phyloP scores from a whole-genome alignment of 1,140 invertebrate species.

The Hermatobates lingyangjiaoensis region DNA sequence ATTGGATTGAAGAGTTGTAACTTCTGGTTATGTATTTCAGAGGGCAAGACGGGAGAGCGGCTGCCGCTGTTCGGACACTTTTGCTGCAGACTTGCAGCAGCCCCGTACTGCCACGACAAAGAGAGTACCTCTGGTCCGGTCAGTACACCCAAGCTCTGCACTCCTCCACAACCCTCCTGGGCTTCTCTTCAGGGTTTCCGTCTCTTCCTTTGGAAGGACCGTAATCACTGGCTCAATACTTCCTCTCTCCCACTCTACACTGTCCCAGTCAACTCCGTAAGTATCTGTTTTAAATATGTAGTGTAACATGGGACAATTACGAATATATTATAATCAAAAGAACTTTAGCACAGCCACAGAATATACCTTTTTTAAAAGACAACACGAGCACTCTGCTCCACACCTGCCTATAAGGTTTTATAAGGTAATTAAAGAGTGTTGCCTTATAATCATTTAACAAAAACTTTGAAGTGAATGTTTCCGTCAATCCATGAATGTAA shows the following conservation, averaged over 20 bases:
- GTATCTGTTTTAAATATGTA: slow-evolving; percentile 5
- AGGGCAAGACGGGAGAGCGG: slow-evolving; percentile 29
- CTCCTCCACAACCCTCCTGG: too few relatives aligned
- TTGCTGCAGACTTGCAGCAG: slow-evolving; percentile 47
- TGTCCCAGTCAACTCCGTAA: slow-evolving; percentile 24
- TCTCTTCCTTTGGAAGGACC: slow-evolving; percentile 24
- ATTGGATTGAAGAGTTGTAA: too few relatives aligned
- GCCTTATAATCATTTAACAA: not conserved
- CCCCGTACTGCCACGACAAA: slow-evolving; percentile 34
- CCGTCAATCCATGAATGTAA: too few relatives aligned
- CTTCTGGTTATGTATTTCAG: slow-evolving; percentile 24
- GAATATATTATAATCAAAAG: not conserved
- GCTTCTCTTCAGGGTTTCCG: slow-evolving; percentile 14
- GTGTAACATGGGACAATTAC: not conserved
- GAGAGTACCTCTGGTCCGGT: not conserved
- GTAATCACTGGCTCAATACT: slow-evolving; percentile 25
- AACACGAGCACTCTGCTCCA: not conserved
- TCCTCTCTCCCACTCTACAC: slow-evolving; percentile 17
- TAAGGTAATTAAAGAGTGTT: not conserved
- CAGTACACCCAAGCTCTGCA: not conserved
- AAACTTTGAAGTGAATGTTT: not conserved
- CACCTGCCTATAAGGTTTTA: not conserved
- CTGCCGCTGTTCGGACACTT: slow-evolving; percentile 53
- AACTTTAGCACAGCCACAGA: slow-evolving; percentile 21
- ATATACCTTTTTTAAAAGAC: slow-evolving; percentile 20